Evolutionary conservation across 37 sponge, comb jelly and placozoan genomes (phyloP), one percentile per base, ranked within the genome.

Genomic region (Aplysina aerophoba): DNA sequence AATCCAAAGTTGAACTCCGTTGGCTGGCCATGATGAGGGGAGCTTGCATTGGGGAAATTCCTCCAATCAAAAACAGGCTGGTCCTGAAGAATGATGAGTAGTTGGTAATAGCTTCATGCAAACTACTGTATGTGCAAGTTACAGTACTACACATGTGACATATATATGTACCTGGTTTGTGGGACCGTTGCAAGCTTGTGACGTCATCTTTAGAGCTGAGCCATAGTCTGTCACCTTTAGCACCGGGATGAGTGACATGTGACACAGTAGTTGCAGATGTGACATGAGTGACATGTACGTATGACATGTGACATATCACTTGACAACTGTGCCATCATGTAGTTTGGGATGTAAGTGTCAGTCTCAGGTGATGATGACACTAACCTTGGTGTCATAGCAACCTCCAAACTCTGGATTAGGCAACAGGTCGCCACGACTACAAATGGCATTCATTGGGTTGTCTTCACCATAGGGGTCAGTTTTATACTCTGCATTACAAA

Each of bases 361-460:
- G 50, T 44, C 3, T 8, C 8, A 44, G 3, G n/a, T n/a, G n/a
- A 44, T 44, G 50, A 8, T 44, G 50, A 44, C 50, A 44, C 50
- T 44, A 8, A 33, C 91, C 85, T 91, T 91, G 38, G 92, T 80
- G 55, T 91, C 92, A 39, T 61, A 80, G 73, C 92, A 91, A 1
- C 92, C 92, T 24, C 77, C 85, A 56, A 59, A 39, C 17, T 28
- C 20, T 3, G 92, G 88, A 12, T 55, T 17, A 25, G 28, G 8
- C 38, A 22, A 6, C 27, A 91, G 85, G 62, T 91, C 92, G 0
- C 85, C 88, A 62, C 92, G 92, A 55, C 88, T 84, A 72, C 92
- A 91, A 34, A 91, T 91, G 15, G 92, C 59, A 59, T 88, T 87
- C 81, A 83, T 83, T 24, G 92, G 88, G 64, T 83, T 80, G 19